Evolutionary conservation across 2,113 vertebrate species (phyloP), one percentile per base, ranked within the genome.

Genomic region (Australoheros scitulus): DNA sequence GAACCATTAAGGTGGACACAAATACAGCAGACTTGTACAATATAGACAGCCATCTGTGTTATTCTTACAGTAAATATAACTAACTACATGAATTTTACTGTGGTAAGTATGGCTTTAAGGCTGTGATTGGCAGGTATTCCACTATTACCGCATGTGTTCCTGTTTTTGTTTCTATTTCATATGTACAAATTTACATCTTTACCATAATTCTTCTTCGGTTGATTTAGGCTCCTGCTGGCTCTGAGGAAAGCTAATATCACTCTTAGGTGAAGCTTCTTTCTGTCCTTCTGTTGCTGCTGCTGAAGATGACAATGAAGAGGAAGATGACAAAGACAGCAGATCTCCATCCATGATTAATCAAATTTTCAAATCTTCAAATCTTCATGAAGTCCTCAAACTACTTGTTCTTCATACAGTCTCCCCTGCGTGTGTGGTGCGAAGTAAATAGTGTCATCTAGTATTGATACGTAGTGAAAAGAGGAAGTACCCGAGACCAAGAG

Each of bases 261-360:
- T 85, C 41, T 86, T 83, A 38, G 80, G 38, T 34, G 82, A 82
- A 29, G 84, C 80, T 1, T 91, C 89, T 50, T 75, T 86, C 80
- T 87, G 81, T 18, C 24, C 55, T 61, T n/a, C 90, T 38, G 75
- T 36, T 79, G 59, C 57, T 55, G 52, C 55, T 75, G 81, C 22
- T 58, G 60, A 83, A 22, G 80, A 82, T 4, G 84, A 81, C 6
- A 89, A 18, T 1, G 84, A 89, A 5, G 90, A 88, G 3, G 43
- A 88, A 7, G 93, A 92, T 2, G 87, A 87, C 80, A 90, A 85
- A 36, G 90, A 90, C 79, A 91, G 26, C 43, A 92, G 77, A 15
- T 90, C 91, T 85, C 83, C 92, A 64, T 96, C 95, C 95, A 95
- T 95, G 76, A 20, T 52, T 0, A 82, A 52, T 43, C 20, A 5